A percentile compares a stretch with the other conserved stretches of the same genome.
These are phyloP conservation scores for Leucosticte australis DNA, from an alignment of 2,113 vertebrate genomes.

Conservation along the genomic window DNA sequence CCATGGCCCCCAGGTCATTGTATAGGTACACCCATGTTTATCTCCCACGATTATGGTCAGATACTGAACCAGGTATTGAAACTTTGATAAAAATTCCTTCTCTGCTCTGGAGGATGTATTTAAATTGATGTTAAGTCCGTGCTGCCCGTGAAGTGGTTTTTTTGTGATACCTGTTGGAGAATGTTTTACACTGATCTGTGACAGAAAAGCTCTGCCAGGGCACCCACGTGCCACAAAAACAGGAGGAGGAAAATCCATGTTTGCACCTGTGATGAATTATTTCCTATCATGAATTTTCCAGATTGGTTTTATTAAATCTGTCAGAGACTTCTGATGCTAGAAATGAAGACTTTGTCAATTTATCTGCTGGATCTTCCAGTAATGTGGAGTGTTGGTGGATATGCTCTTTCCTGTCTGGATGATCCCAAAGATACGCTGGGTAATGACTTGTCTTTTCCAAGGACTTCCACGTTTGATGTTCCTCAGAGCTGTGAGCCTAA, in stretches of 20 bases:
- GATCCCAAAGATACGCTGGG: background rate
- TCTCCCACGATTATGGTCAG: constrained; percentile 39
- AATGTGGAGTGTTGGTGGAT: background rate
- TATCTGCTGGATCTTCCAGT: background rate
- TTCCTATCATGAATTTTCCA: background rate
- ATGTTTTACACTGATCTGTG: background rate
- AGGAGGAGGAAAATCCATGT: background rate
- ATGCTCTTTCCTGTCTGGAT: constrained; percentile 12
- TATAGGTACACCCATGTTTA: constrained; percentile 58
- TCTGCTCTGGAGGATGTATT: background rate
- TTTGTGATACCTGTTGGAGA: background rate
- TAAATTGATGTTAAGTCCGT: background rate
- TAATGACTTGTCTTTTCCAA: background rate
- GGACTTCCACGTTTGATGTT: background rate
- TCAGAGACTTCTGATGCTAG: background rate
- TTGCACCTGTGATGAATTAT: background rate
- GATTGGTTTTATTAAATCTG: background rate
- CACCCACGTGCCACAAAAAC: background rate
- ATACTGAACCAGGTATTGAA: constrained; percentile 38
- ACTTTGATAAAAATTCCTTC: constrained; percentile 24
- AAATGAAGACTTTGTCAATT: background rate
- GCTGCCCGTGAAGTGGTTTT: background rate
- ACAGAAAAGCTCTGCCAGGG: background rate
- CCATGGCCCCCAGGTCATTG: constrained; percentile 57
- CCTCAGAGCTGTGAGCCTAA: background rate